Percentiles rank a stretch among this genome's conserved stretches.
phyloP scores from a whole-genome alignment of 2,113 vertebrate species.

The rabbit (Oryctolagus cuniculus) region mOryCun1.1 NC_091432.1:161895001-161895500 shows the following conservation, averaged over 20 bases:
- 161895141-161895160: conserved; percentile 25
- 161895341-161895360: neutral
- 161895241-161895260: neutral
- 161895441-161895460: neutral
- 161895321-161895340: neutral
- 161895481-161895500: neutral
- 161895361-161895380: neutral
- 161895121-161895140: neutral
- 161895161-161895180: neutral
- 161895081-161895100: neutral
- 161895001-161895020: neutral
- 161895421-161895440: neutral
- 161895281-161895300: neutral
- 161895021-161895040: neutral
- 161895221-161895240: conserved; percentile 31
- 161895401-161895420: neutral
- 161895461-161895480: neutral
- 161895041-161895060: rapidly evolving
- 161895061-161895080: neutral
- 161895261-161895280: neutral
- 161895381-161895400: neutral
- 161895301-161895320: neutral
- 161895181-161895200: conserved; percentile 38
- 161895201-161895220: neutral
- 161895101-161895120: neutral